Conservation (phyloP, 1,140 invertebrate genomes). For the Leptopilina clavipes region DNA sequence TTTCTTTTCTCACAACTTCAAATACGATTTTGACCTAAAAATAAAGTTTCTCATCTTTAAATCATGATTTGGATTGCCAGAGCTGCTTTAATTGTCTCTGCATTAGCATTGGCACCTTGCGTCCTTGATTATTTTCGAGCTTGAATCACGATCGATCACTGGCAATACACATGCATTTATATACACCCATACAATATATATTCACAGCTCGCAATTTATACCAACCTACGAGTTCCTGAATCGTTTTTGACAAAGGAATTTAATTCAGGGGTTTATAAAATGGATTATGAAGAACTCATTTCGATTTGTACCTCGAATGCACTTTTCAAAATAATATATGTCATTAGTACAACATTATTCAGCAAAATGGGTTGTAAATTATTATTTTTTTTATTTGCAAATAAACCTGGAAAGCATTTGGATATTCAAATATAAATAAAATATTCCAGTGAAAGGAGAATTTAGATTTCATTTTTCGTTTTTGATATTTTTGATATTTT, state of each 20-base stretch:
- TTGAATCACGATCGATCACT: not conserved
- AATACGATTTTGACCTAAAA: not conserved
- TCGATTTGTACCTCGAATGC: not conserved
- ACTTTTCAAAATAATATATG: not conserved
- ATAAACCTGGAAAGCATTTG: no score
- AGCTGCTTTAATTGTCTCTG: conserved; percentile 2
- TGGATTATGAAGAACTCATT: not conserved
- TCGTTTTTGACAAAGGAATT: conserved; percentile 13
- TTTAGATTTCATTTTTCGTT: no score
- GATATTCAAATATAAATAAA: no score
- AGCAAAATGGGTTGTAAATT: not conserved
- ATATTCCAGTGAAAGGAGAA: no score
- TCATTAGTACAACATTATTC: not conserved
- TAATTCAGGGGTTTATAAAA: conserved; percentile 11
- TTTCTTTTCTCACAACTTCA: not conserved
- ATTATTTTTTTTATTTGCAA: no score
- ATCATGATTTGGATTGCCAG: conserved; percentile 23
- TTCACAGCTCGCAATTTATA: no score
- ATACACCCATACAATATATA: not conserved
- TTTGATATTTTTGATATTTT: no score
- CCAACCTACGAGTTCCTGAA: not conserved
- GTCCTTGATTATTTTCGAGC: conserved; percentile 20
- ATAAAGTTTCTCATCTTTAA: conserved; percentile 26
- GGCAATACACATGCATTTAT: not conserved
- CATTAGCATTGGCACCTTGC: conserved; percentile 23